Base-by-base conservation (phyloP, 2,797 vertebrate species). In the Dendrocincla fuliginosa region DNA sequence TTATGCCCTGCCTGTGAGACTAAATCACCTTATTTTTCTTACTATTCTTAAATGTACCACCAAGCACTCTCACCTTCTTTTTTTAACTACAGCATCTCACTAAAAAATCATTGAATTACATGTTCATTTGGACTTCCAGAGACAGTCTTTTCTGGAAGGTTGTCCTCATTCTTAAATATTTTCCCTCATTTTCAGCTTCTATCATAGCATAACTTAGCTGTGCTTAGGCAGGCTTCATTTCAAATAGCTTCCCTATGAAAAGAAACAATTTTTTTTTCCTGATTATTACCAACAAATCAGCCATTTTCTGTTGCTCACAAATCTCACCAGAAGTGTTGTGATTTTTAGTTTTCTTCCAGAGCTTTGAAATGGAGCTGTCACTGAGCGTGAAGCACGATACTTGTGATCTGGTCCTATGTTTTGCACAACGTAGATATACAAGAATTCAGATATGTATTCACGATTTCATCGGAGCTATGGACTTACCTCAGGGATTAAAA, bases 11-110 rank as follows among this genome's bases (percentile, higher is more conserved):
- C 12, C 7, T 68, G n/a, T n/a, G 22, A 80, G 5, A 73, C 55
- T 64, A 84, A 78, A 78, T 52, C 10, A 50, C 5, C 5, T 42
- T 39, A 13, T 63, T 70, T 81, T 79, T 80, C 42, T 61, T 50
- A 11, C 12, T 79, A 3, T 77, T 69, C 23, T 47, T 69, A 41
- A 16, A 39, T 3, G 1, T 46, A 33, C 5, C 32, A 23, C 6
- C 47, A 44, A 57, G 7, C 24, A 61, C 2, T 47, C 22, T 1
- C 10, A n/a, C 73, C 4, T 6, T n/a, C 2, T 1, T 28, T 50
- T 57, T 59, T 82, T 33, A 67, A 76, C 9, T 41, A 28, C 23
- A 76, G 6, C 4, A 39, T 57, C 28, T 75, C 25, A 59, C 10
- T 60, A 50, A 28, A 46, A 71, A 68, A 4, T 93, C 4, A 4